These are phyloP conservation scores for Acrocephalus scirpaceus DNA, from an alignment of 2,797 vertebrate genomes.

Conservation along the genomic window DNA sequence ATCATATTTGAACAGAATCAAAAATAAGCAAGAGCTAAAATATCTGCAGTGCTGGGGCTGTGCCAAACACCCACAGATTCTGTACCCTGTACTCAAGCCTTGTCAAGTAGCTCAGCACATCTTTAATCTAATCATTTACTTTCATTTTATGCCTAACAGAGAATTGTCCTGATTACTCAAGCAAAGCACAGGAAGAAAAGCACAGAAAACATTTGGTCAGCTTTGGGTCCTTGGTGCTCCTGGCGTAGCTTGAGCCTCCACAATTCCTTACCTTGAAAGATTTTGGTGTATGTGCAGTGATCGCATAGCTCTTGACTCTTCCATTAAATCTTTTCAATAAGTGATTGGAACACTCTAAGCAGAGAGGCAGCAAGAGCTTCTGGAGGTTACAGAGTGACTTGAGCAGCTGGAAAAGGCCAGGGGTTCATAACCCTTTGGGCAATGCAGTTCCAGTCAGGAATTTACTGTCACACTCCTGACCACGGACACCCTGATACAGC, in stretches of 20 bases:
- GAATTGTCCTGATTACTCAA: slow-evolving; percentile 52
- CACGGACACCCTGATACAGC: rapidly evolving
- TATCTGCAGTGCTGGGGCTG: slow-evolving; percentile 64
- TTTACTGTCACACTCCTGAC: rapidly evolving
- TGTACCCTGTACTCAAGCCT: slow-evolving; percentile 48
- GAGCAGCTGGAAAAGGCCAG: background rate
- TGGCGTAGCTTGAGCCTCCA: background rate
- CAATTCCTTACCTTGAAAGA: background rate
- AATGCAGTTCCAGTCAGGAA: background rate
- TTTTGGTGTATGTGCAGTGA: background rate
- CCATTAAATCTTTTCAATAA: background rate
- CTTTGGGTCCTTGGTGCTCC: background rate
- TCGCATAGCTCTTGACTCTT: background rate
- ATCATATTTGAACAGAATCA: slow-evolving; percentile 52
- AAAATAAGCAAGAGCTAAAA: slow-evolving; percentile 68
- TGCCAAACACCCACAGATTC: slow-evolving; percentile 68
- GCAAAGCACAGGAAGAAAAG: slow-evolving; percentile 24
- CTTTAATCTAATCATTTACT: slow-evolving; percentile 60
- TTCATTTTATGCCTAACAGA: slow-evolving; percentile 41
- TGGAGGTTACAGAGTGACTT: background rate
- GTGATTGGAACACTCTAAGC: background rate
- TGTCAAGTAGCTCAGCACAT: slow-evolving; percentile 63
- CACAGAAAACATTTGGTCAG: background rate
- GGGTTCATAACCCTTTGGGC: background rate
- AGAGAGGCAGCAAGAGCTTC: background rate